phyloP scores from a whole-genome alignment of 35 echinoderm and acorn worm genomes.

The Ophioderma brevispina region DNA sequence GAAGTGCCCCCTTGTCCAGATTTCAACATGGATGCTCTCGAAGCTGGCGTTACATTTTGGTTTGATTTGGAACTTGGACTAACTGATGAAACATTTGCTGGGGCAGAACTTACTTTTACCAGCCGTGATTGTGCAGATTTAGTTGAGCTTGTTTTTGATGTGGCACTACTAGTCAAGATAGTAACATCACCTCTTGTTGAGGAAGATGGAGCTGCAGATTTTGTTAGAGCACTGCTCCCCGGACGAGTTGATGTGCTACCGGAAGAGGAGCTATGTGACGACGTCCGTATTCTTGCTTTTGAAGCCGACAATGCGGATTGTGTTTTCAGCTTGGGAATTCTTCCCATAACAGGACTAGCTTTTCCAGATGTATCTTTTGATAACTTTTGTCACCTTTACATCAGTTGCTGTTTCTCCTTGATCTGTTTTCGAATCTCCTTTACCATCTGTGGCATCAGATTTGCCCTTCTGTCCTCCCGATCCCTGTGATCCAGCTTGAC shows the following conservation, averaged over 20 bases:
- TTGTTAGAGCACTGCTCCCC: neutral
- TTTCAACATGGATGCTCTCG: neutral
- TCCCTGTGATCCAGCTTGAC: neutral
- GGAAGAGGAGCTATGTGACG: neutral
- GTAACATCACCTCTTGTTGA: neutral
- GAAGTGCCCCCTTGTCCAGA: neutral
- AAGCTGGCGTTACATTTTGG: neutral
- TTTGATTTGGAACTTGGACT: neutral
- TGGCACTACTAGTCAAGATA: neutral
- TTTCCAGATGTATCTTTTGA: neutral
- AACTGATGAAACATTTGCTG: neutral
- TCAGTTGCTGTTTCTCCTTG: neutral
- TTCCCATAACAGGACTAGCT: neutral
- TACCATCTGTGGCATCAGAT: neutral
- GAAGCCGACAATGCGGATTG: neutral
- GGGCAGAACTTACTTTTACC: neutral
- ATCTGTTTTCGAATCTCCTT: neutral
- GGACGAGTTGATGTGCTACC: neutral
- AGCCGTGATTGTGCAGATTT: neutral
- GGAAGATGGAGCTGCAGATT: neutral
- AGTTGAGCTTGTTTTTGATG: neutral
- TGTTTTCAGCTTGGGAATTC: conserved; percentile 14
- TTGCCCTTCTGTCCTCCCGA: neutral
- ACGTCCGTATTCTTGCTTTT: neutral
- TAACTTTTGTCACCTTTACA: neutral